Evolutionary conservation across 2,797 vertebrate species (phyloP).

Genomic region (Potorous gilbertii): DNA sequence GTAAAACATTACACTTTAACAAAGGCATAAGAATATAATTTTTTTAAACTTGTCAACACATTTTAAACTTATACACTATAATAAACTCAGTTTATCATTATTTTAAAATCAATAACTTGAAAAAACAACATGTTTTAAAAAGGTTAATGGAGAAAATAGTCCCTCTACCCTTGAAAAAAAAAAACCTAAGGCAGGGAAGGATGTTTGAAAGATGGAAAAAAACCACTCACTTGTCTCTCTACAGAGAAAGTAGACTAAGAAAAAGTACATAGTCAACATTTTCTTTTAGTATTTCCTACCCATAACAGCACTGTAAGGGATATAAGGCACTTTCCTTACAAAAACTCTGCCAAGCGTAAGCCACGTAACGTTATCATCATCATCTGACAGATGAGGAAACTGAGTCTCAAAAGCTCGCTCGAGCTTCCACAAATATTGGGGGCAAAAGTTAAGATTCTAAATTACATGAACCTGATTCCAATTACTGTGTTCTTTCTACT

Average conservation of each 20-base stretch:
- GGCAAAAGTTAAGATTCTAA: neutral
- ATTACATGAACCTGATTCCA: neutral
- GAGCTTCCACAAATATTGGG: neutral
- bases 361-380: neutral
- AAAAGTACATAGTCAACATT: neutral
- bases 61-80: slow-evolving; percentile 79
- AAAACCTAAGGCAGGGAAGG: slow-evolving; percentile 64
- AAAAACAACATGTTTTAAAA: slow-evolving; percentile 83
- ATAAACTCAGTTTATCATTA: slow-evolving; percentile 71
- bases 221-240: slow-evolving; percentile 26
- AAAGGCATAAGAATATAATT: slow-evolving; percentile 78
- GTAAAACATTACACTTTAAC: slow-evolving; percentile 82
- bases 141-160: slow-evolving; percentile 50
- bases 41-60: slow-evolving; percentile 77
- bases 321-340: neutral
- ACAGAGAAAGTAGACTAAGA: slow-evolving; percentile 32
- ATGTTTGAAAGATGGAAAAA: slow-evolving; percentile 57
- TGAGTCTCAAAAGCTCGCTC: neutral
- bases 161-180: neutral
- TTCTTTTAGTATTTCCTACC: neutral
- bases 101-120: slow-evolving; percentile 78
- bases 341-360: neutral
- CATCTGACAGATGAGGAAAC: neutral
- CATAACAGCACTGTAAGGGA: neutral
- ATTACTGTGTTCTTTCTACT: neutral